Conservation (phyloP, 2,888 invertebrate genomes). For the Dicroscelio sp. region DNA sequence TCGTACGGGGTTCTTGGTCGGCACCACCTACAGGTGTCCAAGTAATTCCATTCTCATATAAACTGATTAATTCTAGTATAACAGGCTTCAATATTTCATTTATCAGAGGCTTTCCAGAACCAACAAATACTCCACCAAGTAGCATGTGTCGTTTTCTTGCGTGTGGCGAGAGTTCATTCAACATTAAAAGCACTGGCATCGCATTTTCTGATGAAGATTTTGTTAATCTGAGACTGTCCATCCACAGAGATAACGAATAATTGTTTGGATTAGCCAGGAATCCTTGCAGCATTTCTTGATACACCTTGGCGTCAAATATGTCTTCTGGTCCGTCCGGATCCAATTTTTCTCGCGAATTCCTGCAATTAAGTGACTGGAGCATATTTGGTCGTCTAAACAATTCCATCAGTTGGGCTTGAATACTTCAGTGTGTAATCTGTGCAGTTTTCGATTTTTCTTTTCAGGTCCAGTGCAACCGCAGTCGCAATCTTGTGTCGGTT, state of each 20-base stretch:
- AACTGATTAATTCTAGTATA: slow-evolving; percentile 1
- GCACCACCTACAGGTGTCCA: slow-evolving; percentile 29
- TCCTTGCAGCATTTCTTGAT: background rate
- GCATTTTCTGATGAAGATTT: background rate
- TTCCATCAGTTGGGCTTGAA: background rate
- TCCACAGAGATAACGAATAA: background rate
- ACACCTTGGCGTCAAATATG: background rate
- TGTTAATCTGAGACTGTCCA: background rate
- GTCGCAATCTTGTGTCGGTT: background rate
- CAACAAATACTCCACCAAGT: background rate
- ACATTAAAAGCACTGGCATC: slow-evolving; percentile 3
- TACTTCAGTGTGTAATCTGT: background rate
- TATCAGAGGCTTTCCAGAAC: background rate
- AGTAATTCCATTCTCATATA: background rate
- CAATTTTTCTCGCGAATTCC: background rate
- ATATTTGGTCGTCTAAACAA: background rate
- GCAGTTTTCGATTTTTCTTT: background rate
- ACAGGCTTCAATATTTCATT: slow-evolving; percentile 1
- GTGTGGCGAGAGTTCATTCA: background rate
- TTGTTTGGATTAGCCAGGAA: background rate
- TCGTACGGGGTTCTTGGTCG: background rate
- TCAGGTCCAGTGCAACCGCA: slow-evolving; percentile 18
- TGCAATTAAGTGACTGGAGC: background rate
- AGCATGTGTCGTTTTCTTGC: background rate
- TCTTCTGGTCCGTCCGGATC: background rate